Percentiles rank a stretch among this genome's conserved stretches.
Conservation (phyloP, 2,888 invertebrate genomes). For the Drosophila tripunctata region DNA sequence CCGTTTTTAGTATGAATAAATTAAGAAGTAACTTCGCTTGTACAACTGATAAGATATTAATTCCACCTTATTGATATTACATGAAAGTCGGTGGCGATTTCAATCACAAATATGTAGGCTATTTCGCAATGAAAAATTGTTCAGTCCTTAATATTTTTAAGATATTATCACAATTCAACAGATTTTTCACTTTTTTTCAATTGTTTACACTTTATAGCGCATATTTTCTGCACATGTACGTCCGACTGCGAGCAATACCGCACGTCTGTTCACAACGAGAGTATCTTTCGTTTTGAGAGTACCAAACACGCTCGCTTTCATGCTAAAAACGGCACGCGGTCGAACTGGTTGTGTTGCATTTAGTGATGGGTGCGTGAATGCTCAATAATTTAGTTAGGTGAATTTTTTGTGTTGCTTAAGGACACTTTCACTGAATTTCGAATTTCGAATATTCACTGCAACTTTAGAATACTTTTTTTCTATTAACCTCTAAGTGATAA, state of each 20-base stretch:
- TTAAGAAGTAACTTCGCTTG: constrained; percentile 32
- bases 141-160: not conserved
- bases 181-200: constrained; percentile 27
- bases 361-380: constrained; percentile 42
- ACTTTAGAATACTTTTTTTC: too few relatives aligned
- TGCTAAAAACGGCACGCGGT: constrained; percentile 76
- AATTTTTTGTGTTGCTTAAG: not conserved
- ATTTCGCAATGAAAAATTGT: constrained; percentile 3
- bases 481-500: too few relatives aligned
- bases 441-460: too few relatives aligned
- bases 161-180: constrained; percentile 2
- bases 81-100: not conserved
- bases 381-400: not conserved
- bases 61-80: constrained; percentile 26
- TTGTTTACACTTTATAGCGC: constrained; percentile 28
- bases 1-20: constrained; percentile 10
- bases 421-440: too few relatives aligned
- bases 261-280: constrained; percentile 62
- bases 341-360: constrained; percentile 56
- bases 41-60: constrained; percentile 43
- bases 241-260: constrained; percentile 74
- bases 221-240: constrained; percentile 65
- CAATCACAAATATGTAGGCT: not conserved
- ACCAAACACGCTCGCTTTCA: constrained; percentile 54
- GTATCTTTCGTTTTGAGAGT: constrained; percentile 52